Base-by-base conservation (phyloP, 2,113 vertebrate species). In the Chaenogobius annularis region DNA sequence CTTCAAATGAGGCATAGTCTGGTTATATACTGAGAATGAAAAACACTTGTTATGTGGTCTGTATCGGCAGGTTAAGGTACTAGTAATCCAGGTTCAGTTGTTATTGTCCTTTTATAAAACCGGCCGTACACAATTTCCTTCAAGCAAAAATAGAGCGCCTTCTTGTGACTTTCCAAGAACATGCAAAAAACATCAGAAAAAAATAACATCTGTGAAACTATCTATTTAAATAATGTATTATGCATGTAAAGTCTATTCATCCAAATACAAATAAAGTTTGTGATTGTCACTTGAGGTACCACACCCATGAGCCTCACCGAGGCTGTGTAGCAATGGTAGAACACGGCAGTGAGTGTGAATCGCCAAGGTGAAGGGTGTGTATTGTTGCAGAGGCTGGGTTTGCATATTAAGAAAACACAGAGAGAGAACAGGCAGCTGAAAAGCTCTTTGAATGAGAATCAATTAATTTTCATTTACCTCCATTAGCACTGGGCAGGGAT, bases 381-480 rank as follows among this genome's bases (percentile, higher is more conserved):
- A 90, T 92, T 92, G 89, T 93, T 80, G 67, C 76, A 73, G 74
- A 88, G 83, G 80, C 75, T 58, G 83, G 85, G 91, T 87, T 88
- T 83, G 79, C 85, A 90, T 86, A 88, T 85, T 84, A 90, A 91
- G 83, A 88, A 86, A 89, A 90, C 88, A 87, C 67, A 22, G 81
- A 79, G 81, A 78, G 82, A 88, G 87, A 91, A 87, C 90, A 82
- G 85, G 73, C 85, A 37, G 75, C 73, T 90, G 84, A 94, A 92
- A 92, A 86, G 85, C 63, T 77, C 56, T 58, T 78, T 89, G 83
- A 93, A 93, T 92, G 79, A 89, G 77, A 88, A 92, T 91, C 90
- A 93, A 94, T 93, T 93, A 91, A 89, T 92, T 94, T 90, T 94
- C 92, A 94, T 94, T 91, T 93, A 91, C 90, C 79, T 90, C 91